These are phyloP conservation scores for Urosaurus nigricauda DNA, from an alignment of 2,797 vertebrate genomes.

Conservation along the genomic window DNA sequence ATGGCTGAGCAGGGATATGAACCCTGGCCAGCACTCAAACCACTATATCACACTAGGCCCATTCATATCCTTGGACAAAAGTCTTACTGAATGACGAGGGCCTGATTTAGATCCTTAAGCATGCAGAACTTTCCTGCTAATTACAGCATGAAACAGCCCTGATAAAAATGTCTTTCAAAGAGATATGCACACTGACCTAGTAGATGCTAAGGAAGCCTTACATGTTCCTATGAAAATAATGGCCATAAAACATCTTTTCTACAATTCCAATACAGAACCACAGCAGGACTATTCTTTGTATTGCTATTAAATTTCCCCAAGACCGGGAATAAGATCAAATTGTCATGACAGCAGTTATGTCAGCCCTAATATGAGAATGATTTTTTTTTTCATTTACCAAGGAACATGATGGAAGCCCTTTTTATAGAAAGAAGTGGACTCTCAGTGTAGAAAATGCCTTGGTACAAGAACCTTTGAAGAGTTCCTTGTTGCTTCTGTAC, in stretches of 20 bases:
- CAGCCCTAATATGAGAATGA: background rate
- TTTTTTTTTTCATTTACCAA: slow-evolving; percentile 61
- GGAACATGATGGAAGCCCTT: slow-evolving; percentile 65
- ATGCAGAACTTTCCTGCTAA: background rate
- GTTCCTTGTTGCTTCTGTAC: slow-evolving; percentile 57
- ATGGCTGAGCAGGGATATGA: too few species aligned
- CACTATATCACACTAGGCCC: too few species aligned
- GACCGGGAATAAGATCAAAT: background rate
- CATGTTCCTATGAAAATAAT: background rate
- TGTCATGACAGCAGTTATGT: background rate
- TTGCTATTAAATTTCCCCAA: background rate
- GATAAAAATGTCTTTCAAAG: background rate
- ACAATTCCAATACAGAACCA: background rate
- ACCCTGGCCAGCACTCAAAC: too few species aligned
- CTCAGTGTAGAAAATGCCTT: slow-evolving; percentile 63
- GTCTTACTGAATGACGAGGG: background rate
- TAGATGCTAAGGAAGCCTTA: background rate
- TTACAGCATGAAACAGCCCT: background rate
- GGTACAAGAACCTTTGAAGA: slow-evolving; percentile 59
- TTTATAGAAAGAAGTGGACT: slow-evolving; percentile 57
- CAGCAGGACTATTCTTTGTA: background rate
- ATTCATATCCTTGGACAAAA: background rate
- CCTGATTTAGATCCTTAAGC: background rate
- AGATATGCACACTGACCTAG: background rate
- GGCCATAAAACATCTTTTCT: background rate